Percentiles rank a stretch among this genome's conserved stretches.
phyloP scores from a whole-genome alignment of 2,113 vertebrate genomes.

The Corythornis vintsioides region DNA sequence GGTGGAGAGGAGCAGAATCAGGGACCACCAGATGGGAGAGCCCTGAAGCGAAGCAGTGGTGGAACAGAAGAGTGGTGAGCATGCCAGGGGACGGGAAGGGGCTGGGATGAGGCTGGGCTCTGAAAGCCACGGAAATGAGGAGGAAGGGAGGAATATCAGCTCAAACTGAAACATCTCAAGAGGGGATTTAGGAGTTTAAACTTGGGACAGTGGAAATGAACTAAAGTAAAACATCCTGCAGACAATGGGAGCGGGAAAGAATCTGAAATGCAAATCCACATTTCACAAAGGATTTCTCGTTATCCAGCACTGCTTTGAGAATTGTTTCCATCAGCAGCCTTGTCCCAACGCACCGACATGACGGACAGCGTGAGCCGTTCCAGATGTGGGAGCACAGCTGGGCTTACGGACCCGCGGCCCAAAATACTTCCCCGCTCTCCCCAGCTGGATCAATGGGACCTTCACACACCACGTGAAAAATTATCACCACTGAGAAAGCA shows the following conservation, averaged over 20 bases:
- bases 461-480: not conserved
- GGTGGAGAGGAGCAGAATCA: accelerated
- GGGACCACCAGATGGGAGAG: accelerated
- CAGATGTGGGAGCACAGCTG: conserved; percentile 47
- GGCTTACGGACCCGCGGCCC: not conserved
- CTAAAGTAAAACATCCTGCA: not conserved
- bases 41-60: not conserved
- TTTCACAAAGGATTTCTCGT: conserved; percentile 45
- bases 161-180: not conserved
- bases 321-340: conserved; percentile 52
- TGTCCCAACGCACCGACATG: not conserved
- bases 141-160: not conserved
- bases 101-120: not conserved
- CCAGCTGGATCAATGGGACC: not conserved
- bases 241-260: conserved; percentile 33
- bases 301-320: conserved; percentile 41
- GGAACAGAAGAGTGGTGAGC: not conserved
- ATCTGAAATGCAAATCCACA: conserved; percentile 50
- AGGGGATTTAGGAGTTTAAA: conserved; percentile 32
- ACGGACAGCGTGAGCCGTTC: conserved; percentile 32
- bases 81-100: not conserved
- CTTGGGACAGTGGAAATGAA: conserved; percentile 5
- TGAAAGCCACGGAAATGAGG: conserved; percentile 15
- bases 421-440: not conserved
- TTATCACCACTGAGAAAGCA: not conserved